phyloP scores from a whole-genome alignment of 2,888 invertebrate genomes.

The Agrilus biguttatus region DNA sequence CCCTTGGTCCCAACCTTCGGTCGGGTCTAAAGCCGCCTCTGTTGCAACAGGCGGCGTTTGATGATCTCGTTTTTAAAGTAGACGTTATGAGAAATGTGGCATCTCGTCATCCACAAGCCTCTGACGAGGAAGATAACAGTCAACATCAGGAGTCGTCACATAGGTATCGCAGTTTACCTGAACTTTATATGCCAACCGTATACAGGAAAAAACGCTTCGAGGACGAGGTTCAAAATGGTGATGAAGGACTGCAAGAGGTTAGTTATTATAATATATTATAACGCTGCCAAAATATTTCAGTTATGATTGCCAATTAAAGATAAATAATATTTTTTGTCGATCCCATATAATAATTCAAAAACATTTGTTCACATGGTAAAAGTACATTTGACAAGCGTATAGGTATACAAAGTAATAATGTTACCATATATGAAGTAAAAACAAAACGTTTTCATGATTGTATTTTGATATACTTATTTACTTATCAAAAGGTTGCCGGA shows the following conservation, averaged over 20 bases:
- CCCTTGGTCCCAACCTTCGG: slow-evolving; percentile 37
- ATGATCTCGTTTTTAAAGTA: slow-evolving; percentile 63
- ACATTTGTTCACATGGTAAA: too few species aligned
- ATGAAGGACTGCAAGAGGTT: slow-evolving; percentile 29
- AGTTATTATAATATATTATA: not conserved
- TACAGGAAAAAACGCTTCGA: slow-evolving; percentile 12
- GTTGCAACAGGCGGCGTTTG: slow-evolving; percentile 76
- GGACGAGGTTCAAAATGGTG: slow-evolving; percentile 16
- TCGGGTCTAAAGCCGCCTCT: slow-evolving; percentile 61
- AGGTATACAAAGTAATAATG: too few species aligned
- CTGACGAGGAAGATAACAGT: slow-evolving; percentile 5
- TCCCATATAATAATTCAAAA: too few species aligned
- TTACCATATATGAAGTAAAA: too few species aligned
- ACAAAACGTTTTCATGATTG: not conserved
- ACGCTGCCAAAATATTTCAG: too few species aligned
- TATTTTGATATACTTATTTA: not conserved
- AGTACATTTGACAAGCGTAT: not conserved
- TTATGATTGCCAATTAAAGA: not conserved
- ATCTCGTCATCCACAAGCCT: slow-evolving; percentile 33
- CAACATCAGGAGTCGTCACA: slow-evolving; percentile 2
- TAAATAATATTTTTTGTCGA: not conserved
- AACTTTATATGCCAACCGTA: slow-evolving; percentile 20
- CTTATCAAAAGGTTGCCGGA: slow-evolving; percentile 44
- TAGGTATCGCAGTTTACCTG: slow-evolving; percentile 26
- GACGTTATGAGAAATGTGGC: slow-evolving; percentile 73